Evolutionary conservation across 2,113 vertebrate genomes (phyloP), one percentile per base, ranked within the genome.

Genomic region (Microcebus jonahi): DNA sequence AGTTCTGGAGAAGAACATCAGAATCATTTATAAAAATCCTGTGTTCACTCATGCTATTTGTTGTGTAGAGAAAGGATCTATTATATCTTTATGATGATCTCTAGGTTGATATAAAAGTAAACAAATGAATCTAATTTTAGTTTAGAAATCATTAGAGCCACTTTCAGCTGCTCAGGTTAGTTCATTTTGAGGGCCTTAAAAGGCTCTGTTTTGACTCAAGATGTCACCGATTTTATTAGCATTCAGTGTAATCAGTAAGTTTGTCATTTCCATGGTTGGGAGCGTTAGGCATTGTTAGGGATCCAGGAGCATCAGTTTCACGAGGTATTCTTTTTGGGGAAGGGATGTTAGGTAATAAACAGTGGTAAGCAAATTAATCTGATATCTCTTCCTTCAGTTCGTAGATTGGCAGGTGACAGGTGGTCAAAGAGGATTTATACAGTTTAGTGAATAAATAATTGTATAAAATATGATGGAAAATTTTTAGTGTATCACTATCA

Each of bases 31-130:
- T 95, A 76, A 94, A 96, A 97, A 80, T 94, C 55, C 23, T 92
- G 2, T 73, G 39, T 96, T 97, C 97, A 97, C 94, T 94, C 98
- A 29, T 96, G 0, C 76, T 97, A 2, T 95, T 94, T 68, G 4
- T 57, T 29, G 23, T 34, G 0, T 1, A 73, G 86, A 95, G 91
- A 97, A 97, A 94, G 79, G 42, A 23, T 98, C 65, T 88, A 1
- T 90, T 75, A n/a, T 1, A 45, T 90, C 84, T 86, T 0, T 82
- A 93, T 50, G 3, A 0, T 77, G 48, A 25, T 94, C 14, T 23
- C 21, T 76, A 55, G 39, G 45, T 27, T 91, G 14, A 71, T 86
- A 25, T 42, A 68, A 90, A 90, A 96, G 42, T 18, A 79, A 94
- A 81, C 42, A 94, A 83, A 25, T 61, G n/a, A 87, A 8, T 90